Evolutionary conservation across 2,888 invertebrate species (phyloP), one percentile per base, ranked within the genome.

Genomic region (Pyrgus malvae): DNA sequence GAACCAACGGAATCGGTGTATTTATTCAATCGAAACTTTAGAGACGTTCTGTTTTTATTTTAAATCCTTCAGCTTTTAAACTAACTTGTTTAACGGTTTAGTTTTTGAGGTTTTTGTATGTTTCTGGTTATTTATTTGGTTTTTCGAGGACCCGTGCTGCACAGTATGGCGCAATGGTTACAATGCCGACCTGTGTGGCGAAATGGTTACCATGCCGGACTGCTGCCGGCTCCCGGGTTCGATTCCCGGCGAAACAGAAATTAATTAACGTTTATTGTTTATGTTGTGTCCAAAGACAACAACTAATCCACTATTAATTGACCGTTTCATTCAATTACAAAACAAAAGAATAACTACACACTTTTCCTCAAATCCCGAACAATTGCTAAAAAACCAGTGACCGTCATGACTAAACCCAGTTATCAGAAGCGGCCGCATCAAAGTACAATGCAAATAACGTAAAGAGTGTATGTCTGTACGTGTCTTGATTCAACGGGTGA

Each of bases 1-100:
- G 42, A 12, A 45, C 45, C 21, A 25, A 35, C 21, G 23, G 46
- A 29, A 23, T 17, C 7, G 35, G 23, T 6, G 12, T 35, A 33
- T 35, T 46, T 46, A 33, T 46, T 46, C 46, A 46, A 46, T 46
- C 46, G 46, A 37, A 48, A 38, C 48, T 48, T 40, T 29, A 48
- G 38, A 38, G 23, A 33, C 9, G 46, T 12, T 38, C 38, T 48
- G 48, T 48, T 29, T 48, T 38, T 48, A 48, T 37, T 12, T 16
- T 17, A 17, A 17, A 31, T 31, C 21, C 33, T 33, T 31, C 14
- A 37, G 37, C 9, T 14, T 37, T 37, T 17, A 37, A 37, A 33
- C n/a, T 33, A 14, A 33, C 12, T 33, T 6, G 33, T 33, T n/a
- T n/a, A n/a, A n/a, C n/a, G n/a, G n/a, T n/a, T n/a, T n/a, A n/a